Percentiles rank a stretch among this genome's conserved stretches.
These are phyloP conservation scores for Lasioglossum vierecki DNA, from an alignment of 2,888 invertebrate genomes.

Conservation along the genomic window DNA sequence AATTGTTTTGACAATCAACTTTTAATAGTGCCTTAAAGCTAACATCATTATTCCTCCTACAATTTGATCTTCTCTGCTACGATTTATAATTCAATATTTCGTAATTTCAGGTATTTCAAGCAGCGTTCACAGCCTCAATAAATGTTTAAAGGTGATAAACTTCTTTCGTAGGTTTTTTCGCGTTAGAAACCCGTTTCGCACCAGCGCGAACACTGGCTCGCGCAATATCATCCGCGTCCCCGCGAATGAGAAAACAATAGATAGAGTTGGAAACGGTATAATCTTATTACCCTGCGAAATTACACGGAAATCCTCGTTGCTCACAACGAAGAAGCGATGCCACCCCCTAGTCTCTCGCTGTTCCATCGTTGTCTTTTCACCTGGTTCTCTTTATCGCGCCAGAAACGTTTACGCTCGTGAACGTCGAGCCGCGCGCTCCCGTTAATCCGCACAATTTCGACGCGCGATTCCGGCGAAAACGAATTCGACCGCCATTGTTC, in stretches of 20 bases:
- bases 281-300: slow-evolving; percentile 65
- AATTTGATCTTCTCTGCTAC: too few relatives aligned
- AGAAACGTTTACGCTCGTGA: slow-evolving; percentile 60
- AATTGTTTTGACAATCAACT: too few relatives aligned
- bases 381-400: slow-evolving; percentile 24
- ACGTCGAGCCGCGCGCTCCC: slow-evolving; percentile 23
- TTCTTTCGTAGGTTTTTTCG: background rate
- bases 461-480: slow-evolving; percentile 63
- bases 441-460: slow-evolving; percentile 74
- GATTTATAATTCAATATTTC: too few relatives aligned
- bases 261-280: slow-evolving; percentile 40
- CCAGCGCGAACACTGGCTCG: background rate
- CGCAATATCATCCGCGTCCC: slow-evolving; percentile 28
- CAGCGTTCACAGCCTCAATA: too few relatives aligned
- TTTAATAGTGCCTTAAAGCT: too few relatives aligned
- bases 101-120: background rate
- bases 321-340: slow-evolving; percentile 32
- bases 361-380: background rate
- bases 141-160: background rate
- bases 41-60: too few relatives aligned
- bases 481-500: slow-evolving; percentile 70
- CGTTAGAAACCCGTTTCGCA: background rate
- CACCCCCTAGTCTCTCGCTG: background rate
- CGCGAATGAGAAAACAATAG: slow-evolving; percentile 53
- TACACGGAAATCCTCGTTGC: slow-evolving; percentile 53